Evolutionary conservation across 2,888 invertebrate genomes (phyloP).

Genomic region (Eristalis intricaria): DNA sequence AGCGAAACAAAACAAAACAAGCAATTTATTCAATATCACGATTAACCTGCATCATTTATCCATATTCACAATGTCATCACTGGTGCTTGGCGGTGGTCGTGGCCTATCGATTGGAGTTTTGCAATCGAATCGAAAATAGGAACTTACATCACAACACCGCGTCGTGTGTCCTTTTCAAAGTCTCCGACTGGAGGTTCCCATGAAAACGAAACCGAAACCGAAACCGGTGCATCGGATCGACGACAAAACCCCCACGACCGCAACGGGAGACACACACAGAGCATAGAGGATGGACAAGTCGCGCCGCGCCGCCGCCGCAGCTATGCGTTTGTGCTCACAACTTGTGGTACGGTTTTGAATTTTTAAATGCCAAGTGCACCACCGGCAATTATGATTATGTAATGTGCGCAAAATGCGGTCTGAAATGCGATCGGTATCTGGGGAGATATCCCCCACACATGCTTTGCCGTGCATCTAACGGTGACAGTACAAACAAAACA

Average conservation of each 20-base stretch:
- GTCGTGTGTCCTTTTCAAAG: background rate
- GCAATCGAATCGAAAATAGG: background rate
- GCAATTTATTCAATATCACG: conserved; percentile 67
- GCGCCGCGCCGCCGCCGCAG: background rate
- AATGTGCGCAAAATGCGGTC: conserved; percentile 63
- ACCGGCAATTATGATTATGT: conserved; percentile 64
- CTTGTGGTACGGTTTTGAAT: conserved; percentile 52
- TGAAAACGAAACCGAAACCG: background rate
- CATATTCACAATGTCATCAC: conserved; percentile 50
- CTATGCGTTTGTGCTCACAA: conserved; percentile 40
- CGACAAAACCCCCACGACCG: conserved; percentile 19
- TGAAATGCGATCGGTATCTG: conserved; percentile 58
- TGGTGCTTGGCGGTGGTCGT: background rate
- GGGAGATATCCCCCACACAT: conserved; percentile 29
- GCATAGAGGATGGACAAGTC: conserved; percentile 8
- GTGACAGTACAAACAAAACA: background rate
- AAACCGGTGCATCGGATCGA: background rate
- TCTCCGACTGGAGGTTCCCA: background rate
- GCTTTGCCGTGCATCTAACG: background rate
- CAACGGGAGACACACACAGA: conserved; percentile 33
- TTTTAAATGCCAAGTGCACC: conserved; percentile 70
- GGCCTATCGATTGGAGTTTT: background rate
- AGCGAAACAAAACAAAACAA: background rate
- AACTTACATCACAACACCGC: background rate
- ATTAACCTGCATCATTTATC: conserved; percentile 66